phyloP scores from a whole-genome alignment of 1,140 invertebrate genomes.

The Drosophila eugracilis region DNA sequence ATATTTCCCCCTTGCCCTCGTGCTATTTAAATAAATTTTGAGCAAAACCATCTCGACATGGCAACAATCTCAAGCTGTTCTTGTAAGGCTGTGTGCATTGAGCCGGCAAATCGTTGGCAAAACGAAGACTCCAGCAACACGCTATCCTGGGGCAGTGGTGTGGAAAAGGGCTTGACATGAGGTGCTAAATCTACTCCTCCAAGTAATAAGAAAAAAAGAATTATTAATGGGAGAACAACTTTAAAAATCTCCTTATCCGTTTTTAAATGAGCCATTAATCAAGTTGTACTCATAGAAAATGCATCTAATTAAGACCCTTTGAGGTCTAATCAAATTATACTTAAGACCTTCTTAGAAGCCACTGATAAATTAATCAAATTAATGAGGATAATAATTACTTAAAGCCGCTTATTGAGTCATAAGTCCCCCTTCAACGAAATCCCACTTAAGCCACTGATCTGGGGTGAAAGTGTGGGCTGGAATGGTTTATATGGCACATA shows the following conservation, averaged over 20 bases:
- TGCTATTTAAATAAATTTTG: conserved; percentile 29
- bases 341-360: background rate
- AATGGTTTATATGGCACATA: conserved; percentile 55
- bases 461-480: conserved; percentile 2
- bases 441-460: background rate
- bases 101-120: conserved; percentile 53
- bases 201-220: background rate
- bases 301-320: too few species aligned
- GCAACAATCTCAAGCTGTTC: conserved; percentile 39
- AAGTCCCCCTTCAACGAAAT: background rate
- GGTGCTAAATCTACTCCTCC: background rate
- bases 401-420: too few species aligned
- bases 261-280: too few species aligned
- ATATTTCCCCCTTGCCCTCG: background rate
- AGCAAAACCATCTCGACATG: conserved; percentile 30
- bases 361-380: background rate
- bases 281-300: too few species aligned
- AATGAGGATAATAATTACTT: background rate
- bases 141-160: background rate
- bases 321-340: background rate
- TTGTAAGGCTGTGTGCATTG: conserved; percentile 44
- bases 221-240: background rate
- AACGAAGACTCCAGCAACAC: conserved; percentile 14
- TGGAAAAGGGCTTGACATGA: background rate
- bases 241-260: too few species aligned